A percentile compares a stretch with the other conserved stretches of the same genome.
Conservation (phyloP, 2,797 vertebrate genomes). For the Hafferia zeledoni region DNA sequence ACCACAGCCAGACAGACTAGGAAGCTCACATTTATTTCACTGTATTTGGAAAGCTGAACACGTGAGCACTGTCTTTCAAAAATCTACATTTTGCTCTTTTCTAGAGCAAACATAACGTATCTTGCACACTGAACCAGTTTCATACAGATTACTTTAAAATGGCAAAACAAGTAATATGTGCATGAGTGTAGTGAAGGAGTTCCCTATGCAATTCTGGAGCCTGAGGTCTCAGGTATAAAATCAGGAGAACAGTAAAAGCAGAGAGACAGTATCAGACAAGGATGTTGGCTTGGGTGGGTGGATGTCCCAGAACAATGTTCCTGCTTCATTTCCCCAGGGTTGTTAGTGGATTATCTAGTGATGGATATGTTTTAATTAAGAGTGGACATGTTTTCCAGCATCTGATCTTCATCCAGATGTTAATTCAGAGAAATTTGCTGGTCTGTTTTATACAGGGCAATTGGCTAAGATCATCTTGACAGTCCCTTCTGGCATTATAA, state of each 20-base stretch:
- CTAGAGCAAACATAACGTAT: not conserved
- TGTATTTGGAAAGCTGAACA: not conserved
- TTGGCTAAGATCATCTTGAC: not conserved
- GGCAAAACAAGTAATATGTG: not conserved
- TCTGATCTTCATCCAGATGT: conserved; percentile 15
- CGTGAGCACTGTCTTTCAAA: not conserved
- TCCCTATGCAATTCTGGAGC: not conserved
- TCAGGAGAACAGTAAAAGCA: not conserved
- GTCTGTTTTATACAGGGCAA: not conserved
- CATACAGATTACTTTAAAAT: not conserved
- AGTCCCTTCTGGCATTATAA: not conserved
- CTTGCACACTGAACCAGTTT: not conserved
- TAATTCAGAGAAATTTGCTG: conserved; percentile 1
- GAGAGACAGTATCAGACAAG: not conserved
- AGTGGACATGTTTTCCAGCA: not conserved
- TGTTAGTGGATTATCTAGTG: not conserved
- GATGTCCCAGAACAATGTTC: not conserved
- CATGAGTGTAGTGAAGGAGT: not conserved
- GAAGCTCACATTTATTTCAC: not conserved
- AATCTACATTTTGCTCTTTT: not conserved
- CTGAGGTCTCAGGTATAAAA: not conserved
- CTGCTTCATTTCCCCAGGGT: not conserved
- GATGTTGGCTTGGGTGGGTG: not conserved
- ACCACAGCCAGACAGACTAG: not conserved
- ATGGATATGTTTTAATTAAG: not conserved